Evolutionary conservation across 1,140 invertebrate genomes (phyloP).

Genomic region (Proctacanthus coquilletti): DNA sequence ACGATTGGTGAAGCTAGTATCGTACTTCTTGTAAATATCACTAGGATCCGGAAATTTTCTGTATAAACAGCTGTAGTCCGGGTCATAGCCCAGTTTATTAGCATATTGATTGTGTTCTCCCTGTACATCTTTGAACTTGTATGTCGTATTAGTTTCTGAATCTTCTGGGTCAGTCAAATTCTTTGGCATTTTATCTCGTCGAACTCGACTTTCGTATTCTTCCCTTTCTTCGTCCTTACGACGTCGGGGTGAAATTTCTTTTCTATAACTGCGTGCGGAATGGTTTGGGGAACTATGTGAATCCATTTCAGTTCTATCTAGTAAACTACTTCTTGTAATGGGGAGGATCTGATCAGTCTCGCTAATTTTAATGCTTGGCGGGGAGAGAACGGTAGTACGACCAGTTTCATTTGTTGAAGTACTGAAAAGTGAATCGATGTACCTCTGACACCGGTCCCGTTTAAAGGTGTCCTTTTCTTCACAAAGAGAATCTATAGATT

Average conservation of each 20-base stretch:
- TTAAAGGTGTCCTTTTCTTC: constrained; percentile 23
- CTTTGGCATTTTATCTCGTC: constrained; percentile 30
- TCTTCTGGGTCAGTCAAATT: constrained; percentile 18
- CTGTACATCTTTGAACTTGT: constrained; percentile 5
- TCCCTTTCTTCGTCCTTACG: constrained; percentile 16
- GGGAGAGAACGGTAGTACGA: too few species aligned
- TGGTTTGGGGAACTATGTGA: too few species aligned
- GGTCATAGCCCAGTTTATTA: constrained; percentile 6
- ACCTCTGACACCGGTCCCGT: constrained; percentile 26
- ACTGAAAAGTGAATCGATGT: constrained; percentile 24
- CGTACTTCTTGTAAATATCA: background rate
- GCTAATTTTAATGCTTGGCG: too few species aligned
- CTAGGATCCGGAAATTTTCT: too few species aligned
- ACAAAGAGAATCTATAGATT: constrained; percentile 26
- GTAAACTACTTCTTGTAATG: too few species aligned
- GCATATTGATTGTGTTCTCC: constrained; percentile 8
- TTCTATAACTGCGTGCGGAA: constrained; percentile 20
- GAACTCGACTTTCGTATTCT: constrained; percentile 28
- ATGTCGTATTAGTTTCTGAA: constrained; percentile 4
- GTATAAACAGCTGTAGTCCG: constrained; percentile 2
- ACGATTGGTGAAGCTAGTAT: background rate
- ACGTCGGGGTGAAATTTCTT: constrained; percentile 18
- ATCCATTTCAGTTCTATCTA: too few species aligned
- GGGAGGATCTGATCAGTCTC: too few species aligned
- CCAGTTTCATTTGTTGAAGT: too few species aligned